Evolutionary conservation across 2,113 vertebrate genomes (phyloP).

Genomic region (Oceanites oceanicus): DNA sequence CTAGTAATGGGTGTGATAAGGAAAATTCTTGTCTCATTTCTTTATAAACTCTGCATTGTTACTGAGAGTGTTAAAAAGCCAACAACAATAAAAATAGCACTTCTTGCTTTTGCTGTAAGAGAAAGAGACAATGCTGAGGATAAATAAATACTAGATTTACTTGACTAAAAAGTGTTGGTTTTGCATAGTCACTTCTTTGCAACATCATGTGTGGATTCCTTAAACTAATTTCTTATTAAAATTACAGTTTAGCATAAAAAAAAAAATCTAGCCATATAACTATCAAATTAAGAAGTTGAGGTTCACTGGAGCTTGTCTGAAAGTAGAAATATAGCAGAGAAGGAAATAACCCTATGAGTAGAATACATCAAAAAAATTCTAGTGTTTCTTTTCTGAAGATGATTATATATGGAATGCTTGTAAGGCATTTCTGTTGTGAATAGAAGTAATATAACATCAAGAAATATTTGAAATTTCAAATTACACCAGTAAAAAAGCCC

Average conservation of each 20-base stretch:
- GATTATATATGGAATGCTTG: background rate
- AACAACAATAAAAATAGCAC: background rate
- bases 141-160: background rate
- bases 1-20: background rate
- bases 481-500: fast-evolving
- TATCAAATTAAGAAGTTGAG: background rate
- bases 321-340: background rate
- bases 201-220: background rate
- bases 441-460: background rate
- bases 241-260: background rate
- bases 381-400: background rate
- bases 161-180: background rate
- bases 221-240: background rate
- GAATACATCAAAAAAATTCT: background rate
- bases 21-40: background rate
- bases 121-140: background rate
- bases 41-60: background rate
- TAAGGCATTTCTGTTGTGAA: background rate
- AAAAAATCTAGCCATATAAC: background rate
- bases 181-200: background rate
- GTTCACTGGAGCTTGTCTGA: background rate
- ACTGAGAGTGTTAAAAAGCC: background rate
- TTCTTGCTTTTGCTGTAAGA: background rate
- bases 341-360: background rate
- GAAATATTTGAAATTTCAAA: background rate